Evolutionary conservation across 2,888 invertebrate genomes (phyloP).

Genomic region (Phragmatobia fuliginosa): DNA sequence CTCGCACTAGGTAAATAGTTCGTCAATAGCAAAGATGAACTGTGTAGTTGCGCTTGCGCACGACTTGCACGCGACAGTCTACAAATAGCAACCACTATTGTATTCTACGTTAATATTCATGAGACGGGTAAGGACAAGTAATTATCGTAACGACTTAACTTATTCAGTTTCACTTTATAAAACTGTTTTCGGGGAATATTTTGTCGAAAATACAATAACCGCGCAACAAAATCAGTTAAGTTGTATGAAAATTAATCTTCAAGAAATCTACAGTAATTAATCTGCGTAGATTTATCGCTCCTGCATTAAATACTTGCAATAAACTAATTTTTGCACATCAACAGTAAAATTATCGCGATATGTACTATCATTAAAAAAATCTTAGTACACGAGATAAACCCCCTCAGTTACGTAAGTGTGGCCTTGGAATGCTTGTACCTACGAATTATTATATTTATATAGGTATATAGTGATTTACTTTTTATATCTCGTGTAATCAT

Average conservation of each 20-base stretch:
- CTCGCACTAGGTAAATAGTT: not conserved
- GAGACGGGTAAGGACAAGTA: slow-evolving; percentile 36
- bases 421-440: slow-evolving; percentile 12
- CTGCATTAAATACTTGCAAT: not conserved
- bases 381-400: slow-evolving; percentile 4
- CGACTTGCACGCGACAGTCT: slow-evolving; percentile 39
- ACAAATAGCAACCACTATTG: slow-evolving; percentile 45
- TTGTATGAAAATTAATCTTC: not conserved
- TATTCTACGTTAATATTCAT: slow-evolving; percentile 45
- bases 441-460: slow-evolving; percentile 21
- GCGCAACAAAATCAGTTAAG: not conserved
- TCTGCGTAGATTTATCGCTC: not conserved
- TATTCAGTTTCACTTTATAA: not conserved
- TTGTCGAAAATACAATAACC: not conserved
- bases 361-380: not conserved
- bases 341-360: not conserved
- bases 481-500: slow-evolving; percentile 44
- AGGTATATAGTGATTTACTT: slow-evolving; percentile 35
- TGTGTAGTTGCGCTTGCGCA: slow-evolving; percentile 21
- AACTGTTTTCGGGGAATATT: slow-evolving; percentile 2
- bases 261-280: not conserved
- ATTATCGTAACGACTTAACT: slow-evolving; percentile 34
- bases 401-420: not conserved
- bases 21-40: not conserved
- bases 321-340: not conserved